Conservation (phyloP, 1,140 invertebrate species). For the Eumeta japonica region DNA sequence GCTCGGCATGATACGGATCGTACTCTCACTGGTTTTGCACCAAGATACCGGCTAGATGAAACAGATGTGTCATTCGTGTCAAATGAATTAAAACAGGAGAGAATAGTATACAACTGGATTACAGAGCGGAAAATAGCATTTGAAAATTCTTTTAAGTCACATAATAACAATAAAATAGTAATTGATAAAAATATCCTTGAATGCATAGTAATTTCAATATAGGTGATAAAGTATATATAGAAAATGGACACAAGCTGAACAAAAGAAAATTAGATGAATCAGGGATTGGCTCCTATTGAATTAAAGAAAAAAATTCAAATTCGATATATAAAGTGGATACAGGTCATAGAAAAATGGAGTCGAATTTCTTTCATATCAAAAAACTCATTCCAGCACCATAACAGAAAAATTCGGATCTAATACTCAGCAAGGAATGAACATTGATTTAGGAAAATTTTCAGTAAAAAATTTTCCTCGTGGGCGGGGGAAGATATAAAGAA, state of each 20-base stretch:
- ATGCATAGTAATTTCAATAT: not conserved
- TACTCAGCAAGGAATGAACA: too few relatives aligned
- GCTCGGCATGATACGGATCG: slow-evolving; percentile 26
- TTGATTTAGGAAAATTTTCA: too few relatives aligned
- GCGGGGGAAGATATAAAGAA: too few relatives aligned
- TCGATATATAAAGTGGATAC: too few relatives aligned
- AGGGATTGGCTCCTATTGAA: too few relatives aligned
- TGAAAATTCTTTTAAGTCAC: not conserved
- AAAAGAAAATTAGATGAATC: slow-evolving; percentile 1
- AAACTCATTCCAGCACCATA: not conserved
- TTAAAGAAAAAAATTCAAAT: too few relatives aligned
- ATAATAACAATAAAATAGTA: too few relatives aligned
- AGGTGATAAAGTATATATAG: not conserved
- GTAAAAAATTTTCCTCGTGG: too few relatives aligned
- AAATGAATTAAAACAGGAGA: too few relatives aligned
- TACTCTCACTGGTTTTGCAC: slow-evolving; percentile 19
- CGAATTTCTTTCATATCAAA: not conserved
- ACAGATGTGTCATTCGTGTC: slow-evolving; percentile 15
- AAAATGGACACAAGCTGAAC: not conserved
- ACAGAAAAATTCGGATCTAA: too few relatives aligned
- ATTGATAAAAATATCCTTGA: not conserved
- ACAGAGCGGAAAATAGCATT: slow-evolving; percentile 3
- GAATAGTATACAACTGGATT: slow-evolving; percentile 10
- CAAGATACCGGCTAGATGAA: slow-evolving; percentile 21
- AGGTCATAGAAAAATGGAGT: not conserved